Conservation (phyloP, 2,113 vertebrate genomes). For the Hepsetus odoe region DNA sequence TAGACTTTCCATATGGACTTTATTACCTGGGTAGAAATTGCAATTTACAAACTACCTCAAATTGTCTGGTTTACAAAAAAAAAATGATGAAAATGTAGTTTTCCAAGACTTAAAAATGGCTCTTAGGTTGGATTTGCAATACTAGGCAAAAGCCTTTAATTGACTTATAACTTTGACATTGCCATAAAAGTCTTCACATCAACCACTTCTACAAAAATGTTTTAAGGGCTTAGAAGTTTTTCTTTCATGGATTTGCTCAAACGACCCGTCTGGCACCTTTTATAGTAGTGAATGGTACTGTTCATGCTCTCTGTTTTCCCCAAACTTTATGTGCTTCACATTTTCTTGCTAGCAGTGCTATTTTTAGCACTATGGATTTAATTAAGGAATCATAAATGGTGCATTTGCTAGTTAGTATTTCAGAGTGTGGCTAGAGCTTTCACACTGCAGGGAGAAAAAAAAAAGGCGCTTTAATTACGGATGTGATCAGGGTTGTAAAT, state of each 20-base stretch:
- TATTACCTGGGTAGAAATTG: too few species aligned
- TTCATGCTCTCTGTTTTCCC: neutral
- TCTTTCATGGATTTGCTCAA: neutral
- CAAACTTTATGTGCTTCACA: neutral
- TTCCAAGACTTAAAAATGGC: too few species aligned
- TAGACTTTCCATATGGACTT: too few species aligned
- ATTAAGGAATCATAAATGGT: conserved; percentile 46
- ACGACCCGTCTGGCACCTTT: neutral
- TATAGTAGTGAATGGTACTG: neutral
- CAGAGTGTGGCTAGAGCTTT: conserved; percentile 34
- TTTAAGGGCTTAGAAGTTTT: neutral
- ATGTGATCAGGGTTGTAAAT: conserved; percentile 62
- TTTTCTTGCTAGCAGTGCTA: neutral
- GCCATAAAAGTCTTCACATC: too few species aligned
- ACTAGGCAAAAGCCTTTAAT: too few species aligned
- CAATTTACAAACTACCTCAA: too few species aligned
- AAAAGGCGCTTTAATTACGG: conserved; percentile 61
- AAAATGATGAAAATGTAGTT: too few species aligned
- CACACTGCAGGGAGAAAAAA: conserved; percentile 40
- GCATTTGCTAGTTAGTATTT: conserved; percentile 54
- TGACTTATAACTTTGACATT: too few species aligned
- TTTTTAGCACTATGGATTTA: conserved; percentile 43
- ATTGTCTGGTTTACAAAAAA: too few species aligned
- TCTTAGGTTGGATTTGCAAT: too few species aligned
- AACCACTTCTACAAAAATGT: too few species aligned